phyloP scores from a whole-genome alignment of 2,113 vertebrate genomes.

The Pangasianodon hypophthalmus region DNA sequence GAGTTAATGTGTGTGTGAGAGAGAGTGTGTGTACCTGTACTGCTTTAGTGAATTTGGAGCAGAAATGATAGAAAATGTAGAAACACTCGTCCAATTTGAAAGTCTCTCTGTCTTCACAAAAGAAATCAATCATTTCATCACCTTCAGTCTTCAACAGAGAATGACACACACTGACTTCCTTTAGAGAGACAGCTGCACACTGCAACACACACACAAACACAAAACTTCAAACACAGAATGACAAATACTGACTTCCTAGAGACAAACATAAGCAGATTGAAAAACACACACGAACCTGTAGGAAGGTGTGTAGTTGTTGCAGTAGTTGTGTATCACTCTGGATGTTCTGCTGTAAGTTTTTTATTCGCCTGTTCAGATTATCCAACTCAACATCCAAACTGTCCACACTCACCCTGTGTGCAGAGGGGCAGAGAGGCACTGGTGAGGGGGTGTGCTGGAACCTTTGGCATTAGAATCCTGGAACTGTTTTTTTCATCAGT shows the following conservation, averaged over 20 bases:
- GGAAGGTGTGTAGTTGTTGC: neutral
- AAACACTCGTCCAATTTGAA: neutral
- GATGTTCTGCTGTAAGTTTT: neutral
- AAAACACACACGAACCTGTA: neutral
- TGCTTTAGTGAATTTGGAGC: neutral
- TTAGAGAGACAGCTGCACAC: neutral
- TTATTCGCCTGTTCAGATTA: neutral
- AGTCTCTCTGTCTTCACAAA: neutral
- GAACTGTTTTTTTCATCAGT: neutral
- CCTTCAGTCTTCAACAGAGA: neutral
- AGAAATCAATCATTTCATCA: neutral
- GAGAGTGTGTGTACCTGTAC: neutral
- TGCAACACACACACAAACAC: neutral
- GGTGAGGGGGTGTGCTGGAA: neutral
- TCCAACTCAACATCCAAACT: neutral
- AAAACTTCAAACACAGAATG: no score
- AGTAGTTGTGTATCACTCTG: neutral
- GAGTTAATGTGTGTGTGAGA: neutral
- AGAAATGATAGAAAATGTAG: neutral
- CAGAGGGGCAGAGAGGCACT: neutral
- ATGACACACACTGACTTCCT: neutral
- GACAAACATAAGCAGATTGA: no score
- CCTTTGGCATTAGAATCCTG: no score
- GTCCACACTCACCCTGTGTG: neutral
- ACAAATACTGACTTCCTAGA: no score